phyloP scores from a whole-genome alignment of 23 tunicate genomes.

The Oikopleura albicans region DNA sequence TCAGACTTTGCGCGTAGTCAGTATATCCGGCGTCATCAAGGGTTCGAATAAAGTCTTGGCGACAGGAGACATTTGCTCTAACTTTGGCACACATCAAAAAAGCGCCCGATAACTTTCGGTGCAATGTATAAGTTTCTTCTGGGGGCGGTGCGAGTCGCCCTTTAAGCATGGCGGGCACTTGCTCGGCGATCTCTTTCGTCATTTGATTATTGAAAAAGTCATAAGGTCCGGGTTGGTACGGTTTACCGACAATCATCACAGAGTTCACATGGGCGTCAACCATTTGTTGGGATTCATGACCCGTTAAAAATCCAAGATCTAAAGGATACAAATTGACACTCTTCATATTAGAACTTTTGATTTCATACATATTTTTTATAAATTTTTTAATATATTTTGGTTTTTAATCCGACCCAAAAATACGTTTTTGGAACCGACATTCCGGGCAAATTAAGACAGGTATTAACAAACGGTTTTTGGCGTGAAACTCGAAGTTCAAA shows the following conservation, averaged over 20 bases:
- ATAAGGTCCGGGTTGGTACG: slow-evolving; percentile 46
- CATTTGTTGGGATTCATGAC: slow-evolving; percentile 71
- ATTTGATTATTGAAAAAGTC: slow-evolving; percentile 62
- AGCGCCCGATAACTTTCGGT: slow-evolving; percentile 61
- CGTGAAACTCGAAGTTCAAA: too few relatives aligned
- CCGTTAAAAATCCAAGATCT: slow-evolving; percentile 56
- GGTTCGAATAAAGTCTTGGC: neutral
- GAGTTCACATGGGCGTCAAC: slow-evolving; percentile 75
- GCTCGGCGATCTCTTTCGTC: slow-evolving; percentile 35
- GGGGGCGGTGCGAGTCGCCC: slow-evolving; percentile 88
- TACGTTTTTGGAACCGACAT: too few relatives aligned
- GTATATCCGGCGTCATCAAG: neutral
- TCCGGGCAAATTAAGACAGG: too few relatives aligned
- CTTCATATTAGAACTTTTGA: too few relatives aligned
- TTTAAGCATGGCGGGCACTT: slow-evolving; percentile 63
- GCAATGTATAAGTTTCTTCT: slow-evolving; percentile 77
- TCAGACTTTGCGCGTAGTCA: too few relatives aligned
- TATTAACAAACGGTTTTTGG: too few relatives aligned
- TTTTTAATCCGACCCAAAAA: too few relatives aligned
- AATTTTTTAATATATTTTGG: too few relatives aligned
- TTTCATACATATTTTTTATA: too few relatives aligned
- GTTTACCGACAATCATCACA: slow-evolving; percentile 88
- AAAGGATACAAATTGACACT: too few relatives aligned
- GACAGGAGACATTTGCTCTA: slow-evolving; percentile 2
- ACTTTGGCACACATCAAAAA: slow-evolving; percentile 5